These are phyloP conservation scores for Catamblyrhynchus diadema DNA, from an alignment of 2,797 vertebrate genomes.

Conservation along the genomic window DNA sequence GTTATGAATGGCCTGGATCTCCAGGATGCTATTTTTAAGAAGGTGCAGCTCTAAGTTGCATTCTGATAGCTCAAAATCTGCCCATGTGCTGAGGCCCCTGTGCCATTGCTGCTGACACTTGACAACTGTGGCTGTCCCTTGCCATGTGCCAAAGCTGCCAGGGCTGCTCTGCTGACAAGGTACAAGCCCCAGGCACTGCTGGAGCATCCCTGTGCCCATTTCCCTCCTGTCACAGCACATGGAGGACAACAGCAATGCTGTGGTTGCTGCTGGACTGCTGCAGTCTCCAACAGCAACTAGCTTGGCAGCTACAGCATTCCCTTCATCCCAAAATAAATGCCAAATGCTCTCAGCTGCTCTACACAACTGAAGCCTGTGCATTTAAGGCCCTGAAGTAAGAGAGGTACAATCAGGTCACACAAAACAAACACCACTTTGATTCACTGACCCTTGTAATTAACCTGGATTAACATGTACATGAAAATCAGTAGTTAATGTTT, in stretches of 20 bases:
- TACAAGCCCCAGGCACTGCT: background rate
- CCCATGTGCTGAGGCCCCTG: background rate
- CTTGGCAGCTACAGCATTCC: background rate
- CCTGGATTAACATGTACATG: background rate
- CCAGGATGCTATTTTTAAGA: background rate
- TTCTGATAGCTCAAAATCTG: background rate
- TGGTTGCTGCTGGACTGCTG: background rate
- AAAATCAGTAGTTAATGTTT: background rate
- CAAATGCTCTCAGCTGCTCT: background rate
- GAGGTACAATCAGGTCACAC: background rate
- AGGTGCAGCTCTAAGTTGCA: background rate
- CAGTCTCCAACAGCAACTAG: background rate
- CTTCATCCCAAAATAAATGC: background rate
- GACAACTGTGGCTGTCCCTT: background rate
- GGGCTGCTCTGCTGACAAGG: background rate
- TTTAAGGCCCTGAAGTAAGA: background rate
- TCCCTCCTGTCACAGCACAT: background rate
- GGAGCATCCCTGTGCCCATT: background rate
- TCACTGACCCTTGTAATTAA: background rate
- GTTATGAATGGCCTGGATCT: background rate
- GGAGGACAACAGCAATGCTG: background rate
- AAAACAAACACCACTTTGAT: background rate
- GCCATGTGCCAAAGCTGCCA: background rate
- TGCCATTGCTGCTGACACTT: background rate
- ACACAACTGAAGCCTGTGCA: background rate